Evolutionary conservation across 2,113 vertebrate genomes (phyloP), one percentile per base, ranked within the genome.

Genomic region (Sclerurus mexicanus): DNA sequence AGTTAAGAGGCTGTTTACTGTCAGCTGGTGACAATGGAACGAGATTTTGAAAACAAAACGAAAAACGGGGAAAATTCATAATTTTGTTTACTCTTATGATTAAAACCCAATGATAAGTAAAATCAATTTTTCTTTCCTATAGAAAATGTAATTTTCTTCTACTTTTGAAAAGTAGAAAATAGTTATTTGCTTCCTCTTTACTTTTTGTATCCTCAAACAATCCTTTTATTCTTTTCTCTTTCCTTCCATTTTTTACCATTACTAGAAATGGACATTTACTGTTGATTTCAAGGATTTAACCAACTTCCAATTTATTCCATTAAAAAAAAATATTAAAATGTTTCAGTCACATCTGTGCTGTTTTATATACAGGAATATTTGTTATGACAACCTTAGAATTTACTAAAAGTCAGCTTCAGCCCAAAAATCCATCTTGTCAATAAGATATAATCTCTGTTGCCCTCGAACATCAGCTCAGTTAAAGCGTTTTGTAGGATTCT

Each of bases 321-420:
- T 31, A 27, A 56, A 46, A 24, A 1, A 0, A 4, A 44, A n/a
- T n/a, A n/a, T 44, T 18, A 16, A 76, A 78, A n/a, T 31, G 1
- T 33, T 58, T 53, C 30, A 27, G 55, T 67, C 3, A 0, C 2
- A 1, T 8, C 10, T 64, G 2, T 72, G 16, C 0, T 73, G 8
- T 31, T 7, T 80, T 35, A 49, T 21, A 63, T 73, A 59, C 11
- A 28, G 5, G 2, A 64, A 63, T 4, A 50, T 59, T 50, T 80
- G 12, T 12, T 37, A 31, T 0, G 0, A 44, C 3, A 42, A 20
- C 4, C 10, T 52, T 35, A 50, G 39, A 79, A 56, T 63, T 53
- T 68, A n/a, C 8, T 22, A 12, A 9, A 49, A 14, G 5, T n/a
- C 17, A 80, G 3, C 30, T 73, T 64, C 30, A 81, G 46, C 24